Conservation (phyloP, 2,888 invertebrate genomes). For the Tenthredo notha region DNA sequence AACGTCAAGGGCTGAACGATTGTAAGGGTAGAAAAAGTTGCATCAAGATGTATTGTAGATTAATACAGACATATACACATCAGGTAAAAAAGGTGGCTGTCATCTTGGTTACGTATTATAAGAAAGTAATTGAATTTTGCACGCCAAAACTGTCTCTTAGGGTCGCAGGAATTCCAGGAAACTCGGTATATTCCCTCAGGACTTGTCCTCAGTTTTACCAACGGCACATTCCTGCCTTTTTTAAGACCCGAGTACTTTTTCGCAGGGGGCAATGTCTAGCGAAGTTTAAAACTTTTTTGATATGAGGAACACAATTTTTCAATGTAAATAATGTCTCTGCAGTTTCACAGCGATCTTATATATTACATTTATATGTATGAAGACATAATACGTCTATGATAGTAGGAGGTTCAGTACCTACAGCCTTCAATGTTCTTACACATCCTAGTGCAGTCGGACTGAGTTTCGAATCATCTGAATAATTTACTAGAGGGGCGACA, state of each 20-base stretch:
- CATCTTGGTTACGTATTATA: constrained; percentile 23
- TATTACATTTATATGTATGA: background rate
- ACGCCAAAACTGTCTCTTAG: constrained; percentile 40
- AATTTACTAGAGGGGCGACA: constrained; percentile 46
- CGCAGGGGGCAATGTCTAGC: background rate
- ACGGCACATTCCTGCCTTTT: constrained; percentile 17
- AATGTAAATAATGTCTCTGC: background rate
- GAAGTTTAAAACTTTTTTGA: constrained; percentile 1
- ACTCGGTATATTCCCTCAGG: constrained; percentile 22
- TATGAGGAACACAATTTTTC: background rate
- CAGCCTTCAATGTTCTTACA: background rate
- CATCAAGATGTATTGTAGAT: background rate
- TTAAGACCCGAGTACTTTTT: background rate
- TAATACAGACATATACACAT: background rate
- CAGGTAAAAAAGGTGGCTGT: background rate
- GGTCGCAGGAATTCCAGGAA: constrained; percentile 16
- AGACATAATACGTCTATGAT: background rate
- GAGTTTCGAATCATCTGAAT: constrained; percentile 49
- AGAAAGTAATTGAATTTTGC: constrained; percentile 40
- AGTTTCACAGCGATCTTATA: background rate
- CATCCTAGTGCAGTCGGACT: constrained; percentile 10
- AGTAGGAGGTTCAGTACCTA: background rate
- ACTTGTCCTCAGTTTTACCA: constrained; percentile 34
- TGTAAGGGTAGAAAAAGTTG: background rate
- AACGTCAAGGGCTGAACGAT: background rate